Evolutionary conservation across 2,888 invertebrate genomes (phyloP), one percentile per base, ranked within the genome.

Genomic region (Saturnia japonica): DNA sequence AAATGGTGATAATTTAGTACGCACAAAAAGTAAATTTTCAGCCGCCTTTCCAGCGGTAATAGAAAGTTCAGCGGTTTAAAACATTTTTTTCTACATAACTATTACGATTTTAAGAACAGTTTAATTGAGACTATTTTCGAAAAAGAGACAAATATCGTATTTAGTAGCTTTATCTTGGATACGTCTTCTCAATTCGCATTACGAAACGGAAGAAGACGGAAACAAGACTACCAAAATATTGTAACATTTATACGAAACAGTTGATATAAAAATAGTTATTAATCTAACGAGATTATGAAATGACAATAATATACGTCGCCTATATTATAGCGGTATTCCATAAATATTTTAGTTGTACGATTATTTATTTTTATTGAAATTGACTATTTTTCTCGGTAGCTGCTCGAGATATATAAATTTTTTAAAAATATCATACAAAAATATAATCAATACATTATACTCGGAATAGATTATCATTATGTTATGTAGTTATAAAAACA

Each of bases 271-370:
- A 57, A 51, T 64, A 45, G 6, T 25, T 25, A 60, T n/a, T 22
- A 69, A 47, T 22, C n/a, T n/a, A 69, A 69, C 64, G 62, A 64
- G 62, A 69, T 69, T 69, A 64, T 45, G 25, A 64, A 40, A 54
- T 54, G 54, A 22, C 9, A 54, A 54, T 22, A 54, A 69, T 47
- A 64, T 22, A 69, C 28, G 9, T 43, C 28, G 34, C 43, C 25
- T 43, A 45, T 45, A 43, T 57, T 60, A 34, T 34, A 25, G 22
- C 40, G n/a, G 22, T 1, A n/a, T 45, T 28, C 16, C 16, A 51
- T 19, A 51, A 54, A 54, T 57, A 57, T 57, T 25, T 57, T 57
- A 25, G 12, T 57, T 57, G 57, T 57, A 57, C 57, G 25, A 25
- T 54, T 54, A n/a, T 25, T 57, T 25, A 28, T 25, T 47, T 14